Conservation (phyloP, 1,140 invertebrate genomes). For the Scaptomyza pallida region DNA sequence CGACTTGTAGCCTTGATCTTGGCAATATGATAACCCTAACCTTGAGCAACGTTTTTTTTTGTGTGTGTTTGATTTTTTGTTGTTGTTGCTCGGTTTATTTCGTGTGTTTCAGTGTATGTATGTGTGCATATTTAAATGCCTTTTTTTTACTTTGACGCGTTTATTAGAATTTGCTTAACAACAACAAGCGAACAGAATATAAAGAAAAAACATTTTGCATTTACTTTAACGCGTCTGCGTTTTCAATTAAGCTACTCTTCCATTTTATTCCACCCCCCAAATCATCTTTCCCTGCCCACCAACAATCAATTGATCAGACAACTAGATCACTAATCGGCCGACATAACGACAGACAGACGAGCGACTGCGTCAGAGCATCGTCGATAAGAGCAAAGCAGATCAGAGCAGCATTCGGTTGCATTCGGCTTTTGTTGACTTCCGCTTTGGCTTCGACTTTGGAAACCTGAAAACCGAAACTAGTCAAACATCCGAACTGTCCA, state of each 20-base stretch:
- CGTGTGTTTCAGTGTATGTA: conserved; percentile 12
- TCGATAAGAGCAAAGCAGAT: conserved; percentile 28
- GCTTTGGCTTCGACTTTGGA: conserved; percentile 33
- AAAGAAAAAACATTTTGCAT: conserved; percentile 46
- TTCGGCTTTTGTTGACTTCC: conserved; percentile 22
- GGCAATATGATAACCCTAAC: conserved; percentile 81
- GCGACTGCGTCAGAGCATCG: conserved; percentile 19
- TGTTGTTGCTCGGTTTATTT: conserved; percentile 30
- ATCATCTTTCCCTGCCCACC: background rate
- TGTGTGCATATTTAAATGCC: conserved; percentile 74
- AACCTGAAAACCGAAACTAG: conserved; percentile 37
- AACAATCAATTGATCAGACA: background rate
- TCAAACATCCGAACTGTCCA: conserved; percentile 38
- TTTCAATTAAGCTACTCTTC: conserved; percentile 63
- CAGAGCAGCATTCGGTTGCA: conserved; percentile 16
- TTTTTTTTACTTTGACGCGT: conserved; percentile 51
- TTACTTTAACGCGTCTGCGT: conserved; percentile 59
- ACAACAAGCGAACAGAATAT: conserved; percentile 14
- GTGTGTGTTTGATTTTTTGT: conserved; percentile 72
- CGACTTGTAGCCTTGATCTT: conserved; percentile 71
- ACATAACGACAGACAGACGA: conserved; percentile 14
- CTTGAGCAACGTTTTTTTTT: conserved; percentile 76
- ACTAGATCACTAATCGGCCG: conserved; percentile 21
- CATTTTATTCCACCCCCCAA: background rate
- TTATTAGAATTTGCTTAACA: conserved; percentile 61